A percentile compares a stretch with the other conserved stretches of the same genome.
Evolutionary conservation across 1,140 invertebrate species (phyloP).

Genomic region (Penaeus chinensis): DNA sequence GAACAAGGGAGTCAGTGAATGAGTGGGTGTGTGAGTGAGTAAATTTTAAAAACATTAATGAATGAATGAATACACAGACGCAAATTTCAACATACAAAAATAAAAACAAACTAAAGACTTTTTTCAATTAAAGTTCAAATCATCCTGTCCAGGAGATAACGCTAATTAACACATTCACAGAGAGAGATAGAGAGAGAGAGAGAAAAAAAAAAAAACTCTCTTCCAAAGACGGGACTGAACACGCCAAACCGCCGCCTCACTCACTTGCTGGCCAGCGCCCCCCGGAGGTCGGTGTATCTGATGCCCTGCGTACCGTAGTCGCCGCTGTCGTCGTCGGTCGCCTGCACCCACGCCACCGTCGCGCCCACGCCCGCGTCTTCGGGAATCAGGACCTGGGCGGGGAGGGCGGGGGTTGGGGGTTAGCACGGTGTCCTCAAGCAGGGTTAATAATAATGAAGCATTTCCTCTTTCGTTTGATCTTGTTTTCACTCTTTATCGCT

Average conservation of each 20-base stretch:
- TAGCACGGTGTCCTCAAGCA: not conserved
- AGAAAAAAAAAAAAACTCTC: not conserved
- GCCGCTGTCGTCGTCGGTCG: conserved; percentile 86
- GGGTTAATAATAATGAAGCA: too few relatives aligned
- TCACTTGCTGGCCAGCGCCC: conserved; percentile 86
- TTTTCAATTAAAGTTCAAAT: not conserved
- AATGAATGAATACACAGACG: too few relatives aligned
- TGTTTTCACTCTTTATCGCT: too few relatives aligned
- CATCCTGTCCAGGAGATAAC: not conserved
- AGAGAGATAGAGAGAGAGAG: not conserved
- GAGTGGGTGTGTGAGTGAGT: not conserved
- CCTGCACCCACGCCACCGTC: conserved; percentile 84
- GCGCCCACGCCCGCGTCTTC: conserved; percentile 89
- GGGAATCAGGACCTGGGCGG: conserved; percentile 66
- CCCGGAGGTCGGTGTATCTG: conserved; percentile 84
- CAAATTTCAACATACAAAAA: too few relatives aligned
- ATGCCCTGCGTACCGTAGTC: conserved; percentile 87
- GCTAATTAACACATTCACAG: not conserved
- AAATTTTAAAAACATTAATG: not conserved
- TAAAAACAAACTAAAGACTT: not conserved
- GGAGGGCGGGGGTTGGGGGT: not conserved
- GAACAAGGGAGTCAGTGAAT: not conserved
- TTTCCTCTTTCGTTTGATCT: too few relatives aligned
- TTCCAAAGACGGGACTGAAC: too few relatives aligned
- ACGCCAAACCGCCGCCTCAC: conserved; percentile 66